Percentiles rank a stretch among this genome's conserved stretches.
These are phyloP conservation scores for Monochamus alternatus DNA, from an alignment of 2,888 invertebrate species.

Conservation along the genomic window DNA sequence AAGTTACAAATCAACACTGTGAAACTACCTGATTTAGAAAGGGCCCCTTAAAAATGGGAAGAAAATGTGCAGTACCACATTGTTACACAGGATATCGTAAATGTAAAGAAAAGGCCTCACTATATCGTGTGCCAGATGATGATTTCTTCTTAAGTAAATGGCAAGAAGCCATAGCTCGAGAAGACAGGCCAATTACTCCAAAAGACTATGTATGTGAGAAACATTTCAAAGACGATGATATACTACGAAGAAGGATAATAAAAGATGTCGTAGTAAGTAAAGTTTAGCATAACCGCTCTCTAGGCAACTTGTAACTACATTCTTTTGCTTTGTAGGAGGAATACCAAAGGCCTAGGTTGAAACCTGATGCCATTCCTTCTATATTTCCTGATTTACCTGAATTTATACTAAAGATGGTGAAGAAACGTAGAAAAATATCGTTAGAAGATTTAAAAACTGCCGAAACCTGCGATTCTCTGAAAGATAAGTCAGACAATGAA, in stretches of 20 bases:
- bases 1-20: neutral
- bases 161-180: conserved; percentile 54
- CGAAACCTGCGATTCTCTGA: neutral
- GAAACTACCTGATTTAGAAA: too few relatives aligned
- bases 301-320: neutral
- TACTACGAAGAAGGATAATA: conserved; percentile 45
- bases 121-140: conserved; percentile 53
- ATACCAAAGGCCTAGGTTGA: conserved; percentile 51
- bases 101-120: conserved; percentile 48
- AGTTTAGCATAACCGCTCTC: neutral
- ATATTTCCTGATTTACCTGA: conserved; percentile 54
- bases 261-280: conserved; percentile 49
- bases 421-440: conserved; percentile 50
- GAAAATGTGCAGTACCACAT: conserved; percentile 53
- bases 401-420: conserved; percentile 50
- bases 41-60: conserved; percentile 44
- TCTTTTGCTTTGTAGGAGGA: conserved; percentile 46
- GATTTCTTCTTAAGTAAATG: conserved; percentile 51
- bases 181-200: conserved; percentile 51
- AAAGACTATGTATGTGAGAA: conserved; percentile 54
- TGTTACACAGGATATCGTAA: conserved; percentile 55
- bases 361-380: conserved; percentile 54
- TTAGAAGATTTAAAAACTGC: neutral
- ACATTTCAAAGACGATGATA: conserved; percentile 53
- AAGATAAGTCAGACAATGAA: neutral